A percentile compares a stretch with the other conserved stretches of the same genome.
Conservation (phyloP, 2,888 invertebrate species). For the Euclidia mi region DNA sequence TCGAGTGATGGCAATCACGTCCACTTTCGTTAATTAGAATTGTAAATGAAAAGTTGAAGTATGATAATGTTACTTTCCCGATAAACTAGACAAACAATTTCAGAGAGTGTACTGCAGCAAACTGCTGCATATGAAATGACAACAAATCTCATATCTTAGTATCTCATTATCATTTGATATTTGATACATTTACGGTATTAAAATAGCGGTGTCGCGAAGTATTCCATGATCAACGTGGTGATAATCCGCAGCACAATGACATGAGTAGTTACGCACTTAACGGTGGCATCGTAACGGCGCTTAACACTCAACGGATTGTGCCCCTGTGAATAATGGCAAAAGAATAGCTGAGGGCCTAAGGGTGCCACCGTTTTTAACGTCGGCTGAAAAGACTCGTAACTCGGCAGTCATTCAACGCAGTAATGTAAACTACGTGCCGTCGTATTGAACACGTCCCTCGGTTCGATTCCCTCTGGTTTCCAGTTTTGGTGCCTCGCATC, state of each 20-base stretch:
- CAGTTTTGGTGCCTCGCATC: slow-evolving; percentile 57
- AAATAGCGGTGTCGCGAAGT: slow-evolving; percentile 2
- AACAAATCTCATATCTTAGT: background rate
- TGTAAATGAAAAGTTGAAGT: background rate
- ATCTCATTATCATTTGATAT: background rate
- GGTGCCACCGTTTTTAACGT: slow-evolving; percentile 74
- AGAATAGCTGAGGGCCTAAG: slow-evolving; percentile 76
- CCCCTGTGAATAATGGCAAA: slow-evolving; percentile 78
- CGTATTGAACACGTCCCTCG: slow-evolving; percentile 59
- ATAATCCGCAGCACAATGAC: slow-evolving; percentile 74
- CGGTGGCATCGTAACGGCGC: slow-evolving; percentile 75
- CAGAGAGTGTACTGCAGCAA: too few relatives aligned
- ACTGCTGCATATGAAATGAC: too few relatives aligned
- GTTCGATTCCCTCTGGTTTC: slow-evolving; percentile 62
- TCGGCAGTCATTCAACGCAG: slow-evolving; percentile 73
- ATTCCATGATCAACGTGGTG: slow-evolving; percentile 52
- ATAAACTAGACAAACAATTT: too few relatives aligned
- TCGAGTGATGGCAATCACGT: slow-evolving; percentile 18
- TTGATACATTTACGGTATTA: background rate
- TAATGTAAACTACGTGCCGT: slow-evolving; percentile 68
- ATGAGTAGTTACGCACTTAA: slow-evolving; percentile 72
- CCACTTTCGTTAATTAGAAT: slow-evolving; percentile 16
- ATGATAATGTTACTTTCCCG: background rate
- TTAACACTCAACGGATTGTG: slow-evolving; percentile 75
- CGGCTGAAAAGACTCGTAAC: slow-evolving; percentile 78